phyloP scores from a whole-genome alignment of 2,888 invertebrate genomes.

The Polymixis lichenea region DNA sequence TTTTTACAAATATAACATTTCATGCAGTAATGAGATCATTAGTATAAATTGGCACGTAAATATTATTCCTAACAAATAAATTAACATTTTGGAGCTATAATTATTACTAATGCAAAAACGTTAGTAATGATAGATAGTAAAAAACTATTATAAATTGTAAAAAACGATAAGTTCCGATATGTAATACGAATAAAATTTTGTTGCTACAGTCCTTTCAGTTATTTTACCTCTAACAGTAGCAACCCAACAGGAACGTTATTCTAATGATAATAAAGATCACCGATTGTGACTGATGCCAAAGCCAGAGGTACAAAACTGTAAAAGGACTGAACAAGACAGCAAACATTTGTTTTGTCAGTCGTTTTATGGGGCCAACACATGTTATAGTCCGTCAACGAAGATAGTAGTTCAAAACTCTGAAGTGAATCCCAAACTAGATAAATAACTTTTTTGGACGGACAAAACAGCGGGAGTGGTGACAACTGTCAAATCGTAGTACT shows the following conservation, averaged over 20 bases:
- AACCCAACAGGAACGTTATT: too few relatives aligned
- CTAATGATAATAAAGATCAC: too few relatives aligned
- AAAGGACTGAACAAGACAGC: background rate
- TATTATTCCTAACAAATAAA: slow-evolving; percentile 56
- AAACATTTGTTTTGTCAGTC: background rate
- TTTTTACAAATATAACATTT: slow-evolving; percentile 62
- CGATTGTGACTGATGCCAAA: background rate
- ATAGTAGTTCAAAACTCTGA: too few relatives aligned
- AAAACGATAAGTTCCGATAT: background rate
- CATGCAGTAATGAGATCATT: slow-evolving; percentile 63
- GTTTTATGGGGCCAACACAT: background rate
- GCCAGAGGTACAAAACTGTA: background rate
- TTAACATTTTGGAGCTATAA: slow-evolving; percentile 18
- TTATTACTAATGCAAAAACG: background rate
- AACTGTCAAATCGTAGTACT: too few relatives aligned
- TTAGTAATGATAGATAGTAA: background rate
- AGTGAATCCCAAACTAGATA: too few relatives aligned
- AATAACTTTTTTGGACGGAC: too few relatives aligned
- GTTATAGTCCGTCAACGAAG: too few relatives aligned
- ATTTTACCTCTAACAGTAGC: background rate
- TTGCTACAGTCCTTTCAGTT: background rate
- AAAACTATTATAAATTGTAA: too few relatives aligned
- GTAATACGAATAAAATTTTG: background rate
- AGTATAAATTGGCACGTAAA: slow-evolving; percentile 63
- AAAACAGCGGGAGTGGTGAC: too few relatives aligned